These are phyloP conservation scores for Artibeus lituratus DNA, from an alignment of 2,797 vertebrate species.

Conservation along the genomic window DNA sequence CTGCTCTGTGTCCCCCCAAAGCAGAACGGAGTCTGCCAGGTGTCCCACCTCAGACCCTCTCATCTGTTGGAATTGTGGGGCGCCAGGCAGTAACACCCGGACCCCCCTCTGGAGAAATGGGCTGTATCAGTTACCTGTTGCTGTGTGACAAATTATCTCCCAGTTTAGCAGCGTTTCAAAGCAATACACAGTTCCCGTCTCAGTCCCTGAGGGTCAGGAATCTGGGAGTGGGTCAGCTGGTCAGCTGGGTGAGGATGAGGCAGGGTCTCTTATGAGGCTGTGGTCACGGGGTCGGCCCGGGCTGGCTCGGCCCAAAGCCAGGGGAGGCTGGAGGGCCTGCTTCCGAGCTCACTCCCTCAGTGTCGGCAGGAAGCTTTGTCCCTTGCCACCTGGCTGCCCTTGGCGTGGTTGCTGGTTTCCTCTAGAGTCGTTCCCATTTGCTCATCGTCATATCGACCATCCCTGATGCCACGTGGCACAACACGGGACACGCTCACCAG, in stretches of 20 bases:
- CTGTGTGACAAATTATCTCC: neutral
- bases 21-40: neutral
- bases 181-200: too few relatives aligned
- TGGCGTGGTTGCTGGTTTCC: neutral
- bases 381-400: neutral
- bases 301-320: neutral
- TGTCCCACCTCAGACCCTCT: neutral
- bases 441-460: neutral
- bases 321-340: accelerated
- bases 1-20: neutral
- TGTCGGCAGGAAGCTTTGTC: neutral
- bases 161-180: neutral
- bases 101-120: neutral
- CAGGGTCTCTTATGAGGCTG: neutral
- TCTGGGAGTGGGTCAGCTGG: neutral
- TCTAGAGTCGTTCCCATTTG: neutral
- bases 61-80: too few relatives aligned
- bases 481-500: neutral
- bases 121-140: neutral
- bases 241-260: neutral
- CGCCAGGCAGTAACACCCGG: too few relatives aligned
- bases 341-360: neutral
- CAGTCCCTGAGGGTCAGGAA: neutral
- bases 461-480: neutral
- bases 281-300: neutral